phyloP scores from a whole-genome alignment of 2,888 invertebrate genomes.

The Rhagophthalmus giganteus region DNA sequence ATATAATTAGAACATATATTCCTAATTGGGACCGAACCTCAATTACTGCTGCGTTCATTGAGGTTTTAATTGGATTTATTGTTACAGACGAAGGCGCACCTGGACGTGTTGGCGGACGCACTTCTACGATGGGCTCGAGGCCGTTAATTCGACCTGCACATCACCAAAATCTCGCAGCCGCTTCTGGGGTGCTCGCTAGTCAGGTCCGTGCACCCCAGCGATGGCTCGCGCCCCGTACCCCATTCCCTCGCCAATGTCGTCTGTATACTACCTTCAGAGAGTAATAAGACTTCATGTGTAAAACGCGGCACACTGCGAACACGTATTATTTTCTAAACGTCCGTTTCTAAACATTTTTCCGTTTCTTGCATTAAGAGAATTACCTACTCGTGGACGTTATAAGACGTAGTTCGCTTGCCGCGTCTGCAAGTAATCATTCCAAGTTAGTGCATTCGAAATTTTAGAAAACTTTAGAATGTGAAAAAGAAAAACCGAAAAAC shows the following conservation, averaged over 20 bases:
- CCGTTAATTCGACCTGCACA: constrained; percentile 63
- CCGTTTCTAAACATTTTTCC: constrained; percentile 11
- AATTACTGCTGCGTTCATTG: too few relatives aligned
- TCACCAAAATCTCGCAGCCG: constrained; percentile 40
- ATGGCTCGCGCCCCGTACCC: constrained; percentile 43
- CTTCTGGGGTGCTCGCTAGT: constrained; percentile 47
- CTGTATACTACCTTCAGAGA: constrained; percentile 53
- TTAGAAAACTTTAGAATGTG: constrained; percentile 12
- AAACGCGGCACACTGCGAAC: constrained; percentile 31
- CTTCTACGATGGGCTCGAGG: constrained; percentile 92
- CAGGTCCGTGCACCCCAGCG: constrained; percentile 50
- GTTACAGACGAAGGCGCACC: constrained; percentile 90
- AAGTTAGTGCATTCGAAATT: constrained; percentile 40
- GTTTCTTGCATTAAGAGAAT: constrained; percentile 30
- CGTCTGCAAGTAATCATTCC: constrained; percentile 47
- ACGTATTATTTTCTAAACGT: constrained; percentile 31
- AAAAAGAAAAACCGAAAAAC: constrained; percentile 19
- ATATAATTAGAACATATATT: too few relatives aligned
- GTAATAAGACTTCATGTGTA: constrained; percentile 54
- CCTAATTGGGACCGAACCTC: too few relatives aligned
- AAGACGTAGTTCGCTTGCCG: constrained; percentile 40
- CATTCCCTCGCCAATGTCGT: constrained; percentile 32
- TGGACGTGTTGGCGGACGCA: constrained; percentile 93
- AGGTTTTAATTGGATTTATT: too few relatives aligned
- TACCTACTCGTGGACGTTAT: constrained; percentile 15